Evolutionary conservation across 2,888 invertebrate species (phyloP), one percentile per base, ranked within the genome.

Genomic region (Scelioninae gen. 1): DNA sequence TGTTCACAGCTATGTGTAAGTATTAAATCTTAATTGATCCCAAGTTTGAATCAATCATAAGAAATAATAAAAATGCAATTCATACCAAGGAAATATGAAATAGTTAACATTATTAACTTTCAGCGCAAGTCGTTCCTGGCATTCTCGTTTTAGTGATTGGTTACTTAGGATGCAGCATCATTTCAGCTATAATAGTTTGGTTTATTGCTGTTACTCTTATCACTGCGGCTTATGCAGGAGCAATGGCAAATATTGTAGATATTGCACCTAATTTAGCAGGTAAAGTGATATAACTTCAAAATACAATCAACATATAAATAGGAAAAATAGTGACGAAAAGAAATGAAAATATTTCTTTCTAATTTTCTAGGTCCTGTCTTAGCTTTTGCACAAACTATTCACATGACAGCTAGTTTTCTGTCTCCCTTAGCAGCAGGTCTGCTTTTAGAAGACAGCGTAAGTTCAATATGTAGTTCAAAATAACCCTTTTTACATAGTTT

Each of bases 221-320:
- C 86, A 95, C 95, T 16, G 95, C 95, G 10, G 94, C 95, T 0
- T 95, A 96, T 89, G 95, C 95, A 4, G 95, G 95, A 43, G 95
- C 95, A 4, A 96, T 96, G 95, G 95, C 96, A 0, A 96, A 95
- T 88, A 95, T 96, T 83, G 95, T 96, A 13, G 96, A 96, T 90
- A 95, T 96, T 78, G 95, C 96, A 0, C 96, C 96, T n/a, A 96
- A 96, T 92, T 95, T 95, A 87, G 81, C 81, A 69, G 81, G 81
- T 81, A 75, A 87, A 15, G 10, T 29, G 31, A 55, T n/a, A 55
- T 10, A 23, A 51, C 23, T 15, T 43, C n/a, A 5, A 43, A 43
- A 43, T 34, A n/a, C n/a, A n/a, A n/a, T n/a, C n/a, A n/a, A n/a
- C n/a, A n/a, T n/a, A n/a, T n/a, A n/a, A n/a, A n/a, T n/a, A n/a